A percentile compares a stretch with the other conserved stretches of the same genome.
phyloP scores from a whole-genome alignment of 35 echinoderm and acorn worm species.

The Patiria miniata region DNA sequence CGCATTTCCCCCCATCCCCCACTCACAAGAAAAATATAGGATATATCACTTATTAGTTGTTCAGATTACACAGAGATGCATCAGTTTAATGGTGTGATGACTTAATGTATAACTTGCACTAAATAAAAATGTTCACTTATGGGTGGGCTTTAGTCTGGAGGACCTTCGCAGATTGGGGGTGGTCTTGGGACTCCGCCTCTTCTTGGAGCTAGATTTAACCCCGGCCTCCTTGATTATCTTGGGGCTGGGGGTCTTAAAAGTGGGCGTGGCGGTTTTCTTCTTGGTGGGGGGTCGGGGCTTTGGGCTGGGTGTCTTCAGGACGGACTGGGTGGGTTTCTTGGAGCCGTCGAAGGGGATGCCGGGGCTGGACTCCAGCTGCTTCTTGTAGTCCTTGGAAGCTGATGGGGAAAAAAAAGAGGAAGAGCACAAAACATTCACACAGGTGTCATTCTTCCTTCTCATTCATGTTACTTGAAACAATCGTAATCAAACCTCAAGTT shows the following conservation, averaged over 20 bases:
- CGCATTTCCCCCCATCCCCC: too few relatives aligned
- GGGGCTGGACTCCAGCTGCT: constrained; percentile 54
- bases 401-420: neutral
- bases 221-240: neutral
- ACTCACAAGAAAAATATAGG: too few relatives aligned
- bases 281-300: neutral
- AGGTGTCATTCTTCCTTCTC: too few relatives aligned
- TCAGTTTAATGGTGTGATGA: too few relatives aligned
- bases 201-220: neutral
- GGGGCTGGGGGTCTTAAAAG: neutral
- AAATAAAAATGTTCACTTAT: neutral
- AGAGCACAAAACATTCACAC: too few relatives aligned
- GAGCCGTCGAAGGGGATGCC: constrained; percentile 82
- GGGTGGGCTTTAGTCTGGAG: neutral
- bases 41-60: too few relatives aligned
- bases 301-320: constrained; percentile 45
- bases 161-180: neutral
- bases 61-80: too few relatives aligned
- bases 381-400: constrained; percentile 66
- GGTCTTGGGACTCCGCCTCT: neutral
- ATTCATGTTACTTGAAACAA: too few relatives aligned
- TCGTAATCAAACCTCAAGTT: too few relatives aligned
- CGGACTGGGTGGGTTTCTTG: constrained; percentile 74
- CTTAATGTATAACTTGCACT: too few relatives aligned
- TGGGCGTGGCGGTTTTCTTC: neutral